phyloP scores from a whole-genome alignment of 2,888 invertebrate species.

The Catocala fraxini region DNA sequence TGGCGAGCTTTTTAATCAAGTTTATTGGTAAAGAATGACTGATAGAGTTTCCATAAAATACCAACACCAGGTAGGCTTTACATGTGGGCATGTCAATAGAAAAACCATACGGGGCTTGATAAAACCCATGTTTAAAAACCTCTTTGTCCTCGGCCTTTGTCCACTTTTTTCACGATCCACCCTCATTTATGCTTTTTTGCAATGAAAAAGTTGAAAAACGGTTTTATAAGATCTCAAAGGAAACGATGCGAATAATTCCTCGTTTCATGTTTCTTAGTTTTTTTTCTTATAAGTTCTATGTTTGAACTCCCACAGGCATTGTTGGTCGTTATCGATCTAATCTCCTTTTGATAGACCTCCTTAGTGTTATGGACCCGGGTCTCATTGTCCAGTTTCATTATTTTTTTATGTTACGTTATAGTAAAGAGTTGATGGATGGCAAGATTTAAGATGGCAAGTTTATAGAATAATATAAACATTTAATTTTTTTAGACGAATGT shows the following conservation, averaged over 20 bases:
- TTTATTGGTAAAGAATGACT: constrained; percentile 28
- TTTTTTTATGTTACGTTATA: constrained; percentile 55
- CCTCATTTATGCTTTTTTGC: constrained; percentile 84
- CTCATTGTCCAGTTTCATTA: constrained; percentile 78
- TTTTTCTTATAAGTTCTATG: constrained; percentile 64
- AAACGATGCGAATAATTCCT: constrained; percentile 87
- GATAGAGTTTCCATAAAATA: constrained; percentile 39
- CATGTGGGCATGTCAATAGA: constrained; percentile 59
- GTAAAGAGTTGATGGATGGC: constrained; percentile 79
- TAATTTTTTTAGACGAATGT: constrained; percentile 25
- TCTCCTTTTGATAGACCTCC: constrained; percentile 86
- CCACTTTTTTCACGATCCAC: constrained; percentile 78
- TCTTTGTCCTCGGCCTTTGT: constrained; percentile 81
- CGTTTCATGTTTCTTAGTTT: constrained; percentile 84
- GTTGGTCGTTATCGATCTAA: constrained; percentile 82
- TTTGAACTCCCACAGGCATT: constrained; percentile 80
- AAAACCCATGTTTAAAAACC: constrained; percentile 76
- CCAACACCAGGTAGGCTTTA: constrained; percentile 51
- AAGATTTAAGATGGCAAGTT: too few relatives aligned
- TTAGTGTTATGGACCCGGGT: constrained; percentile 73
- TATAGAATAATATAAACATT: constrained; percentile 33
- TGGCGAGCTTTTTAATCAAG: constrained; percentile 14
- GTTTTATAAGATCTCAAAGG: constrained; percentile 83
- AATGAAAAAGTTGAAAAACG: constrained; percentile 69
- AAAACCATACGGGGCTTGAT: constrained; percentile 73